Base-by-base conservation (phyloP, 1,140 invertebrate species). In the Papilio machaon region DNA sequence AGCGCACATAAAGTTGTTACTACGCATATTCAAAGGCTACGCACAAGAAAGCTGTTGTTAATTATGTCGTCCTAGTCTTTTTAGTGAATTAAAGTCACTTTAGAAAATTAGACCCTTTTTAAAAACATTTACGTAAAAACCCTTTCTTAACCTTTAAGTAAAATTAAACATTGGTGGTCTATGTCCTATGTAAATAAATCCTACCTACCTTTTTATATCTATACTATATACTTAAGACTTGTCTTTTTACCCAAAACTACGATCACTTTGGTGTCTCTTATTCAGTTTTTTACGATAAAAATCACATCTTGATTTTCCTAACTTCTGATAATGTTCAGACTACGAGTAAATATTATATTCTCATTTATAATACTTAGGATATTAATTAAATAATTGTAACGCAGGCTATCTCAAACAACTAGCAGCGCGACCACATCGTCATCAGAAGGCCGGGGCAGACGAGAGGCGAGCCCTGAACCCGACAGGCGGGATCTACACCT, bases 331-430 rank as follows among this genome's bases (percentile, higher is more conserved):
- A 43, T 6, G 38, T 7, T 43, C 38, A 43, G 38, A 4, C 38
- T 43, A 43, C 7, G 7, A 43, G 4, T 43, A 43, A 6, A 43
- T 43, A 23, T 4, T 23, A 10, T 10, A 10, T 23, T 23, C 19
- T 70, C n/a, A 58, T n/a, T 58, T 58, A 58, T 58, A 58, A 8
- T 58, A n/a, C 4, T 43, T 58, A 58, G 17, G 17, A 67, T 67
- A 4, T 67, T 64, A 30, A 67, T 35, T 70, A 70, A 35, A 11
- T 15, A 3, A 6, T 60, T 5, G 30, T 23, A 17, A 47, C 58
- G 2, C 91, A 94, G 95, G 91, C 85, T 96, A 95, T 88, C 96
- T 93, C 84, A 96, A 95, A 85, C 96, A 92, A 82, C 95, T 88
- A 84, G 94, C 95, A 89, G 95, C 92, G 85, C 96, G 92, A 89